A percentile compares a stretch with the other conserved stretches of the same genome.
These are phyloP conservation scores for Calyptomena viridis DNA, from an alignment of 2,113 vertebrate species.

Conservation along the genomic window DNA sequence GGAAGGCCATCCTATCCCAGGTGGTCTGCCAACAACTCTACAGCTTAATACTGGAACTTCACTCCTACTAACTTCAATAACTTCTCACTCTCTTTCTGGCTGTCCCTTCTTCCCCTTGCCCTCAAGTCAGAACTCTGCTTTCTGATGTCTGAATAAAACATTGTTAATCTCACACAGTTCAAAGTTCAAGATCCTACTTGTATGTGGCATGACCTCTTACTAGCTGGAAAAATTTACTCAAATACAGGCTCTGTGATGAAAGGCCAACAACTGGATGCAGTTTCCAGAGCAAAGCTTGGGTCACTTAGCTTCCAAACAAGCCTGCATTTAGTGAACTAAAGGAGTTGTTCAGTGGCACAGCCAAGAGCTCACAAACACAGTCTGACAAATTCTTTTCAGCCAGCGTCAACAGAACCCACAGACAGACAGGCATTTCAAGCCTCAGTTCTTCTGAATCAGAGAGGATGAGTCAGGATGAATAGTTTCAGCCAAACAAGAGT, in stretches of 20 bases:
- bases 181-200: background rate
- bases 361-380: background rate
- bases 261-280: background rate
- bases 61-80: background rate
- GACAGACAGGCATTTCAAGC: constrained; percentile 15
- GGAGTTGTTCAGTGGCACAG: background rate
- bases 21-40: background rate
- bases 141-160: background rate
- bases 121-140: background rate
- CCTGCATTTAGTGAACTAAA: background rate
- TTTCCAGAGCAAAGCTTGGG: constrained; percentile 7
- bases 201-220: background rate
- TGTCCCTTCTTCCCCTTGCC: background rate
- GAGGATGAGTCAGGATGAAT: constrained; percentile 4
- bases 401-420: background rate
- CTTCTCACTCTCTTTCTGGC: background rate
- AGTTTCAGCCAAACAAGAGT: background rate
- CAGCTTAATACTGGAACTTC: background rate
- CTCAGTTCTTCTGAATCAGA: constrained; percentile 38
- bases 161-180: background rate
- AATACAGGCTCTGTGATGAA: background rate
- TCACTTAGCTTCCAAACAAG: constrained; percentile 20
- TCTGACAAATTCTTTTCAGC: constrained; percentile 36
- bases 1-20: too few species aligned
- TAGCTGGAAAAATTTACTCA: constrained; percentile 23